These are phyloP conservation scores for Carettochelys insculpta DNA, from an alignment of 2,113 vertebrate species.

Conservation along the genomic window DNA sequence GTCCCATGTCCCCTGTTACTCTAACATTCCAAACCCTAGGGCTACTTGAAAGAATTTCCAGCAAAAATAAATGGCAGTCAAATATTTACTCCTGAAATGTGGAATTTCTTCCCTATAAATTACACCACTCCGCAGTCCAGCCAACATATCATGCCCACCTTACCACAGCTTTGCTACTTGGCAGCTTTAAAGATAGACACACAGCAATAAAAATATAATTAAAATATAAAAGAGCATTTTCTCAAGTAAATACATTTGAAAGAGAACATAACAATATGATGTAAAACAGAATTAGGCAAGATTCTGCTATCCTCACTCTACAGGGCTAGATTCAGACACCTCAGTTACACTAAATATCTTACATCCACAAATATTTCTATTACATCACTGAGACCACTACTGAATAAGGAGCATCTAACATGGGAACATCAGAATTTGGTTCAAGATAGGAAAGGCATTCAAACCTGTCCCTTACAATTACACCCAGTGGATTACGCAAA, in stretches of 20 bases:
- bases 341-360: not conserved
- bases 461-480: fast-evolving
- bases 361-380: not conserved
- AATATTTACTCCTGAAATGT: not conserved
- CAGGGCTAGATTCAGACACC: too few species aligned
- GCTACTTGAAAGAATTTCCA: not conserved
- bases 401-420: fast-evolving
- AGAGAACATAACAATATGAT: fast-evolving
- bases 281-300: fast-evolving
- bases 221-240: not conserved
- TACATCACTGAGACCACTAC: not conserved
- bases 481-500: not conserved
- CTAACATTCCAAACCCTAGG: not conserved
- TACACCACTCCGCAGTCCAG: not conserved
- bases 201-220: not conserved
- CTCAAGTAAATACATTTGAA: not conserved
- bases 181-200: not conserved
- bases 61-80: not conserved
- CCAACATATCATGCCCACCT: not conserved
- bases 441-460: not conserved
- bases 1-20: not conserved
- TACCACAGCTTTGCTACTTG: not conserved
- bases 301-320: not conserved
- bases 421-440: not conserved
- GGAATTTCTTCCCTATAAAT: not conserved